These are phyloP conservation scores for Hyperopisus bebe DNA, from an alignment of 2,113 vertebrate genomes.

Conservation along the genomic window DNA sequence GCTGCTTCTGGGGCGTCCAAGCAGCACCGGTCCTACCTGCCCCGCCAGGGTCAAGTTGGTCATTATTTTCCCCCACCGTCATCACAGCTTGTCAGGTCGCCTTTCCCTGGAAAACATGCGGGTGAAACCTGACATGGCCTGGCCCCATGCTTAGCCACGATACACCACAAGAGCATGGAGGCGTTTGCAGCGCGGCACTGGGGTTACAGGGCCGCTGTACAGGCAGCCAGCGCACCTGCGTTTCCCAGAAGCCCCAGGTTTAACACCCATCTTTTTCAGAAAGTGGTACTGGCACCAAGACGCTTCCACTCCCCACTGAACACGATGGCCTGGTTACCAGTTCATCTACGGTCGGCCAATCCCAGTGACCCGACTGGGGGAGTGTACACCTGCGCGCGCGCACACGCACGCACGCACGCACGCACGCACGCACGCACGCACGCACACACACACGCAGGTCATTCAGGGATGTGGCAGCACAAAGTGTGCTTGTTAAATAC, in stretches of 20 bases:
- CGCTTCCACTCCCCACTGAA: background rate
- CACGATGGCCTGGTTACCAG: background rate
- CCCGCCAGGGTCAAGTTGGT: background rate
- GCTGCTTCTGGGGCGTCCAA: background rate
- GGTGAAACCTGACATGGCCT: background rate
- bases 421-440: background rate
- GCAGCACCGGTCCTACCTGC: background rate
- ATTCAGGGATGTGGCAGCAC: background rate
- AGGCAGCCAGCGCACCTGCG: background rate
- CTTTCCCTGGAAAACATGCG: background rate
- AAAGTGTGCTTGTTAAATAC: background rate
- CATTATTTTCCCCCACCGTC: background rate
- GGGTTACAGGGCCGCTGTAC: background rate
- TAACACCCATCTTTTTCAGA: background rate
- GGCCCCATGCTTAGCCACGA: background rate
- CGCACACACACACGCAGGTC: background rate
- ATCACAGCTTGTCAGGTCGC: background rate
- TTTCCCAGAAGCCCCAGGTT: background rate
- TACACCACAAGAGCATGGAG: background rate
- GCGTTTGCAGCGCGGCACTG: background rate
- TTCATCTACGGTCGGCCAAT: background rate
- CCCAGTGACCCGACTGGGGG: background rate
- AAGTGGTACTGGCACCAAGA: background rate
- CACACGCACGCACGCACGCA: background rate
- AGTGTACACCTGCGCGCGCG: background rate